Evolutionary conservation across 1,140 invertebrate species (phyloP).

Genomic region (Chlorops oryzae): DNA sequence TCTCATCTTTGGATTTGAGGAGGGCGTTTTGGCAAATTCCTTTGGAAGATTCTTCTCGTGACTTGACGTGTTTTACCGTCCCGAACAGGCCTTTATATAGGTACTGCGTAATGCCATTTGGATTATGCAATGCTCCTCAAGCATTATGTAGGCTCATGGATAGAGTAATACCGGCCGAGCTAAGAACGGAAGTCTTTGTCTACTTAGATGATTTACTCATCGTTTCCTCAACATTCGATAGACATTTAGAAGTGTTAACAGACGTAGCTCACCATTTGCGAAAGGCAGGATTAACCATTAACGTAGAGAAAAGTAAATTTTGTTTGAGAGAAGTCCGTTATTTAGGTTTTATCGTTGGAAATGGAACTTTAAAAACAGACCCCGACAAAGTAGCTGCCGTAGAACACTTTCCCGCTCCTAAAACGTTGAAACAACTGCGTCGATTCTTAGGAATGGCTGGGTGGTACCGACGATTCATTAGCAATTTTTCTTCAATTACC

Average conservation of each 20-base stretch:
- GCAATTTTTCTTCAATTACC: slow-evolving; percentile 30
- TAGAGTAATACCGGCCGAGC: slow-evolving; percentile 2
- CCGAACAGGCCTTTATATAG: slow-evolving; percentile 29
- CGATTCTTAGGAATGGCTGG: slow-evolving; percentile 48
- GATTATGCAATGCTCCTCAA: slow-evolving; percentile 11
- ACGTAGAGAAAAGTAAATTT: slow-evolving; percentile 14
- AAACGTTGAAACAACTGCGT: slow-evolving; percentile 36
- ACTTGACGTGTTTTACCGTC: slow-evolving; percentile 43
- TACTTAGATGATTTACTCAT: slow-evolving; percentile 40
- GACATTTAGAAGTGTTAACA: slow-evolving; percentile 30
- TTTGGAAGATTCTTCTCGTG: slow-evolving; percentile 12
- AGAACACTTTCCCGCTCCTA: slow-evolving; percentile 9
- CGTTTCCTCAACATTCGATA: slow-evolving; percentile 32
- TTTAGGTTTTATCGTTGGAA: slow-evolving; percentile 18
- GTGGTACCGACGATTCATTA: slow-evolving; percentile 43
- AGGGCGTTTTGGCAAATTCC: slow-evolving; percentile 24
- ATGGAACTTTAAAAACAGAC: slow-evolving; percentile 40
- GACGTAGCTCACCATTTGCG: slow-evolving; percentile 20
- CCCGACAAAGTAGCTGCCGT: slow-evolving; percentile 21
- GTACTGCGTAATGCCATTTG: slow-evolving; percentile 25
- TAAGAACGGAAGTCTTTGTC: slow-evolving; percentile 12
- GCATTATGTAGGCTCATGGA: slow-evolving; percentile 9
- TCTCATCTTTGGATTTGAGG: slow-evolving; percentile 10
- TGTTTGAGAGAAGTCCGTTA: slow-evolving; percentile 24
- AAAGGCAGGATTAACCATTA: slow-evolving; percentile 21